Percentiles rank a stretch among this genome's conserved stretches.
These are phyloP conservation scores for Clusia tigrina DNA, from an alignment of 2,888 invertebrate genomes.

Conservation along the genomic window DNA sequence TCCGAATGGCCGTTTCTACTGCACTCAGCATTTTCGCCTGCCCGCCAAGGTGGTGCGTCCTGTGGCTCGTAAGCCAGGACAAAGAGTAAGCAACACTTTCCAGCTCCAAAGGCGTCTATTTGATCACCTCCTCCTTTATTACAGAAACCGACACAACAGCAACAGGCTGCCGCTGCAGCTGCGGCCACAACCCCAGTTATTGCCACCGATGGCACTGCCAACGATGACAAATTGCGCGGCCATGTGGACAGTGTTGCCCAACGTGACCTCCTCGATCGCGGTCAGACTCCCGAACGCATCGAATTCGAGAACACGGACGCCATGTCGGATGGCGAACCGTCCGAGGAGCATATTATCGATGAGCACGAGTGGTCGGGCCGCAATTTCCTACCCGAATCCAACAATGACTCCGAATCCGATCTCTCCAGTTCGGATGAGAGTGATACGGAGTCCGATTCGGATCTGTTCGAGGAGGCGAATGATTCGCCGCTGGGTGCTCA, in stretches of 20 bases:
- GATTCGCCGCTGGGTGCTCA: conserved; percentile 68
- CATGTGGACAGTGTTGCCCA: conserved; percentile 55
- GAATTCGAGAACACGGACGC: conserved; percentile 79
- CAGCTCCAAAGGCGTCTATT: background rate
- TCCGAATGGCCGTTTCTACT: conserved; percentile 75
- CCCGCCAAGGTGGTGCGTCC: conserved; percentile 67
- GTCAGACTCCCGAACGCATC: conserved; percentile 79
- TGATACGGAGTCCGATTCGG: conserved; percentile 72
- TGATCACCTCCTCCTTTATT: conserved; percentile 10
- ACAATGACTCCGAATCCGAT: conserved; percentile 75
- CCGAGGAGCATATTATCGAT: conserved; percentile 79
- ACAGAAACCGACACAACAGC: conserved; percentile 44
- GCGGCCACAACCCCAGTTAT: conserved; percentile 21
- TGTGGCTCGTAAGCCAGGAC: conserved; percentile 47
- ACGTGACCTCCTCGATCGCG: conserved; percentile 62
- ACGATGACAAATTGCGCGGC: conserved; percentile 61
- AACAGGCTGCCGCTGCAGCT: conserved; percentile 27
- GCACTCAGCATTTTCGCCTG: conserved; percentile 77
- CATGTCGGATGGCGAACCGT: conserved; percentile 71
- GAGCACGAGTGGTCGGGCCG: conserved; percentile 96
- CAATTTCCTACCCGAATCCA: conserved; percentile 85
- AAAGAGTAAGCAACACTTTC: conserved; percentile 40
- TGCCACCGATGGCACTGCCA: background rate
- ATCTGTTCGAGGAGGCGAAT: conserved; percentile 74
- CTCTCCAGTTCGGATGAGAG: conserved; percentile 67